Conservation (phyloP, 2,797 vertebrate species). For the Tachyglossus aculeatus region DNA sequence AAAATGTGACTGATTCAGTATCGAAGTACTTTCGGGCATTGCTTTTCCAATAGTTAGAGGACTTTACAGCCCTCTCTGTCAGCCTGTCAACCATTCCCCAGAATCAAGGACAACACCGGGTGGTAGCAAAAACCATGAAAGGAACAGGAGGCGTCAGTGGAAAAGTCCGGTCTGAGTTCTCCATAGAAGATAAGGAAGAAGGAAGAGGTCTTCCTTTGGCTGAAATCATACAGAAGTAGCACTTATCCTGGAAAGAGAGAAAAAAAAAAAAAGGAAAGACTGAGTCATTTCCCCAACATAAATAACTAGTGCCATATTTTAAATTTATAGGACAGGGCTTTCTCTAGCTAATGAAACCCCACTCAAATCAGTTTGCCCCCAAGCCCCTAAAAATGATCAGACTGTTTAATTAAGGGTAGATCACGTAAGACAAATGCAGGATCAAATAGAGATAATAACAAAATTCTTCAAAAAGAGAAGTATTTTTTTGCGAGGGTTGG, state of each 20-base stretch:
- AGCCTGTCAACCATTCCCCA: constrained; percentile 63
- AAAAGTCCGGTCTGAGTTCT: constrained; percentile 68
- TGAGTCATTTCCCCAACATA: constrained; percentile 66
- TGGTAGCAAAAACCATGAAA: constrained; percentile 56
- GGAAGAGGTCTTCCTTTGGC: constrained; percentile 66
- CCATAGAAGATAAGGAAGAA: constrained; percentile 71
- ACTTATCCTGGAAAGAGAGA: constrained; percentile 74
- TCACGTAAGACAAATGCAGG: too few species aligned
- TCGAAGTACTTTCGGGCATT: constrained; percentile 62
- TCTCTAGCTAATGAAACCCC: too few species aligned
- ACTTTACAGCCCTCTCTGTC: constrained; percentile 60
- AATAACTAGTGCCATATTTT: not conserved
- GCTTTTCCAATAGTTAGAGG: constrained; percentile 61
- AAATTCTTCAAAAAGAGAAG: too few species aligned
- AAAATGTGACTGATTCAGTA: constrained; percentile 44
- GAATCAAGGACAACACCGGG: constrained; percentile 63
- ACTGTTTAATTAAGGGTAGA: too few species aligned
- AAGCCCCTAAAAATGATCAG: too few species aligned
- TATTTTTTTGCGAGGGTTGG: too few species aligned
- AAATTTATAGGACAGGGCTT: too few species aligned
- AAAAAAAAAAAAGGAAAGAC: constrained; percentile 65
- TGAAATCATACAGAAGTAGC: constrained; percentile 72
- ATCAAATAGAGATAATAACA: too few species aligned
- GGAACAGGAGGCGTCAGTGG: constrained; percentile 61
- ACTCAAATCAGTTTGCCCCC: too few species aligned